Conservation (phyloP, 2,797 vertebrate species). For the Crypturellus tataupa region DNA sequence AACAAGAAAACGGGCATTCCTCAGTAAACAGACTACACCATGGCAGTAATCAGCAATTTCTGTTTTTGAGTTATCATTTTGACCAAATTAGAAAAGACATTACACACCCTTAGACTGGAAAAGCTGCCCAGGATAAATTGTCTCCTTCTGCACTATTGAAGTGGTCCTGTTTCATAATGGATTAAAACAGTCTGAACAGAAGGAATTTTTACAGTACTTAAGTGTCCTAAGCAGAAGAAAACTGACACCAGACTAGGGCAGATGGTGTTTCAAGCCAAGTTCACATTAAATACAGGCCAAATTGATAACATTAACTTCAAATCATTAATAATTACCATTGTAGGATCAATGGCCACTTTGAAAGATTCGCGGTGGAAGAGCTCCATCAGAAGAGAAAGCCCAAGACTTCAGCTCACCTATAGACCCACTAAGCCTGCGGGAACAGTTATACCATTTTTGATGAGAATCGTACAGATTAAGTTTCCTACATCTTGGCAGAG, state of each 20-base stretch:
- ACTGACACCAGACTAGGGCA: fast-evolving
- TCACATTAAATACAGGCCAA: not conserved
- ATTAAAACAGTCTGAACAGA: not conserved
- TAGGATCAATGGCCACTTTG: not conserved
- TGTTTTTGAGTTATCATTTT: not conserved
- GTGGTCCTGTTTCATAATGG: not conserved
- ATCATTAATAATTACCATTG: not conserved
- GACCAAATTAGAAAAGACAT: not conserved
- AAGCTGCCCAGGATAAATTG: not conserved
- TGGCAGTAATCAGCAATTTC: not conserved
- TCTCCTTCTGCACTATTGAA: not conserved
- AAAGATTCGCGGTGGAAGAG: not conserved
- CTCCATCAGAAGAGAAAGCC: not conserved
- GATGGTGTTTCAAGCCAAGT: not conserved
- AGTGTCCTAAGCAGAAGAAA: not conserved
- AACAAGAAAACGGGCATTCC: not conserved
- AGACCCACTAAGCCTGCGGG: fast-evolving
- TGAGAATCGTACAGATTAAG: not conserved
- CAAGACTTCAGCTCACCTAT: not conserved
- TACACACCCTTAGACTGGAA: not conserved
- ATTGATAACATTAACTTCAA: not conserved
- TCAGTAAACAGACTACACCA: not conserved
- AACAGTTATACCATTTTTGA: not conserved
- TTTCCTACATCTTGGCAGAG: not conserved
- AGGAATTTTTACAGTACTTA: not conserved